These are phyloP conservation scores for Aulostomus chinensis DNA, from an alignment of 2,797 vertebrate species.

Conservation along the genomic window DNA sequence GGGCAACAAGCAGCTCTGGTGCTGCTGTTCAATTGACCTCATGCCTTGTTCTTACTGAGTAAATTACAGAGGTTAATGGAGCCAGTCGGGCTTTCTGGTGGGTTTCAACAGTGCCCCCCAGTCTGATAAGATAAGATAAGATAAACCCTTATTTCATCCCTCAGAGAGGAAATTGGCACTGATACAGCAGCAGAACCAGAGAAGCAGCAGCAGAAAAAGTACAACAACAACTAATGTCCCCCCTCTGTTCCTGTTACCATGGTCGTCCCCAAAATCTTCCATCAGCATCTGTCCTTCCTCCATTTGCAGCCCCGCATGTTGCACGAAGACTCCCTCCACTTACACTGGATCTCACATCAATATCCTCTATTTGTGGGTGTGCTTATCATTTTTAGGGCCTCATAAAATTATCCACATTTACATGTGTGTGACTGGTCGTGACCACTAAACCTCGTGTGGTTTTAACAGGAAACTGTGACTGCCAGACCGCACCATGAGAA, in stretches of 20 bases:
- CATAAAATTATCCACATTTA: background rate
- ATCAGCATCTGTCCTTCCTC: too few species aligned
- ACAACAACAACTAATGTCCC: too few species aligned
- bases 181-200: too few species aligned
- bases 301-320: too few species aligned
- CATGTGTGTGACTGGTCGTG: background rate
- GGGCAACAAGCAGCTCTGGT: slow-evolving; percentile 31
- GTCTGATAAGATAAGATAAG: background rate
- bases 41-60: slow-evolving; percentile 40
- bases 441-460: slow-evolving; percentile 10
- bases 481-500: background rate
- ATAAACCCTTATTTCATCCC: too few species aligned
- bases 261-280: too few species aligned
- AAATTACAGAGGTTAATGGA: slow-evolving; percentile 32
- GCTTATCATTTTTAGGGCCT: slow-evolving; percentile 14
- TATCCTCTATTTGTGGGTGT: too few species aligned
- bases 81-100: slow-evolving; percentile 37
- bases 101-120: slow-evolving; percentile 10
- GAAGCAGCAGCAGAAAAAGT: too few species aligned
- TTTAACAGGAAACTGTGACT: slow-evolving; percentile 19
- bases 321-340: too few species aligned
- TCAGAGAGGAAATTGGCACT: too few species aligned
- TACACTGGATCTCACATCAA: too few species aligned
- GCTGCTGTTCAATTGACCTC: slow-evolving; percentile 18
- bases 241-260: too few species aligned